phyloP scores from a whole-genome alignment of 2,888 invertebrate genomes.

The Ethmia dodecea region DNA sequence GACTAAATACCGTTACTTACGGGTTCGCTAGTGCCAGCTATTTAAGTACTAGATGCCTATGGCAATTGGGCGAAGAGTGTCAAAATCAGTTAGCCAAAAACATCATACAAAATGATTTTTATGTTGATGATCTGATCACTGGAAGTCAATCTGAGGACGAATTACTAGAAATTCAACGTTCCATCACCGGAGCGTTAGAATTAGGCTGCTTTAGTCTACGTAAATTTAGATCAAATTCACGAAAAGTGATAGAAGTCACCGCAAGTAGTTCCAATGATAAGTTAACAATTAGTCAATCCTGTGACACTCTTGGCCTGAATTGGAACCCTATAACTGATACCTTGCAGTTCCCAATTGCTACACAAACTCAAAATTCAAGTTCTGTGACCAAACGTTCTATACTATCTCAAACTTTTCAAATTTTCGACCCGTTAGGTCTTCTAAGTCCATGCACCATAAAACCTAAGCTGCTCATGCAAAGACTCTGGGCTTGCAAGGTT shows the following conservation, averaged over 20 bases:
- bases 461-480: conserved; percentile 14
- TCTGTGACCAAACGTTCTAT: conserved; percentile 12
- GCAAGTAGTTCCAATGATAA: background rate
- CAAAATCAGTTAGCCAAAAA: background rate
- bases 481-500: conserved; percentile 4
- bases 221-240: conserved; percentile 9
- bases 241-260: background rate
- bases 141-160: conserved; percentile 6
- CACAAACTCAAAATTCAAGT: background rate
- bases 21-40: conserved; percentile 13
- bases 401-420: conserved; percentile 9
- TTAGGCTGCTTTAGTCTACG: conserved; percentile 11
- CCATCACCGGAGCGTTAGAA: background rate
- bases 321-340: conserved; percentile 11
- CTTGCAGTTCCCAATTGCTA: conserved; percentile 12
- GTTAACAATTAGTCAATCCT: conserved; percentile 2
- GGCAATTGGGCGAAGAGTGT: conserved; percentile 13
- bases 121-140: conserved; percentile 9
- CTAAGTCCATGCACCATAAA: conserved; percentile 12
- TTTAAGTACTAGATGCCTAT: conserved; percentile 8
- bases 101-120: conserved; percentile 6
- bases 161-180: conserved; percentile 3
- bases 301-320: conserved; percentile 10
- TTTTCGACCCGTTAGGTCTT: conserved; percentile 13
- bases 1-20: conserved; percentile 11